Percentiles rank a stretch among this genome's conserved stretches.
phyloP scores from a whole-genome alignment of 2,113 vertebrate genomes.

The Neomonachus schauinslandi region DNA sequence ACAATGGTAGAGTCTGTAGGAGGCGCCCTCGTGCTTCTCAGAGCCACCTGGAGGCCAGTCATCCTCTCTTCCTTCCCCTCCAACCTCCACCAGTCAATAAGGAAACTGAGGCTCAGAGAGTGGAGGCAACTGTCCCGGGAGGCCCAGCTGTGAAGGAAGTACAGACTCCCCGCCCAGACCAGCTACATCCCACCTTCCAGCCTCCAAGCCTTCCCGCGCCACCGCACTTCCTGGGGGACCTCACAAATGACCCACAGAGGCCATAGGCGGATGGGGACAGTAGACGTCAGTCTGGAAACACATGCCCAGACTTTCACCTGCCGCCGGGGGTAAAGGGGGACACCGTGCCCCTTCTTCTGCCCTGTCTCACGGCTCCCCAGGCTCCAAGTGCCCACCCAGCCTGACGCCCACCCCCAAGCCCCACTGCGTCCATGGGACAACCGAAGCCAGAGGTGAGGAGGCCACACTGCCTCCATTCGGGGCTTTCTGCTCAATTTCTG shows the following conservation, averaged over 20 bases:
- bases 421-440: background rate
- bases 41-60: background rate
- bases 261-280: rapidly evolving
- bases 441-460: background rate
- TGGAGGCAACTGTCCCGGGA: rapidly evolving
- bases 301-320: background rate
- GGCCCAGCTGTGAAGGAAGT: rapidly evolving
- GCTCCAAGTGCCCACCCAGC: background rate
- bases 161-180: background rate
- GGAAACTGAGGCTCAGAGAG: background rate
- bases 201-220: background rate
- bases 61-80: background rate
- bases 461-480: background rate
- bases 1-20: rapidly evolving
- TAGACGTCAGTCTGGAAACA: background rate
- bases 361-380: background rate
- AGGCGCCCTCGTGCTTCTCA: background rate
- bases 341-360: background rate
- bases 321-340: background rate
- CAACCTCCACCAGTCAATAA: no score
- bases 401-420: no score
- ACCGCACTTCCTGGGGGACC: rapidly evolving
- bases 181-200: background rate
- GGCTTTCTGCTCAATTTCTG: background rate
- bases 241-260: no score